Conservation (phyloP, 2,113 vertebrate species). For the Balaeniceps rex region DNA sequence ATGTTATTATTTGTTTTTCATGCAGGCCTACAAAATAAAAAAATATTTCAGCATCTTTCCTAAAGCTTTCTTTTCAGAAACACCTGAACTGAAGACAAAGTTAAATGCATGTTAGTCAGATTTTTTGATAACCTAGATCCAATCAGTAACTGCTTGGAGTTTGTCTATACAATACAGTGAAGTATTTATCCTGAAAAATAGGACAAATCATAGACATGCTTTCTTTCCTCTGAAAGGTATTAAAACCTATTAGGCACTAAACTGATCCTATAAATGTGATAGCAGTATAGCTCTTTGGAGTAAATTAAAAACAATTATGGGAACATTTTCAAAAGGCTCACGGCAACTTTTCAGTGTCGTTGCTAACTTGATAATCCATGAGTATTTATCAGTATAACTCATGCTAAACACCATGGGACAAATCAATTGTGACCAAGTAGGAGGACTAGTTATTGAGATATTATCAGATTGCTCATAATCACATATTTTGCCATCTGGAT, state of each 20-base stretch:
- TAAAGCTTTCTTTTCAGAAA: background rate
- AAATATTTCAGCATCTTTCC: background rate
- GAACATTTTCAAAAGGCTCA: background rate
- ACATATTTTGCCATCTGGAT: background rate
- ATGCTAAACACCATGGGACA: background rate
- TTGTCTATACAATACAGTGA: background rate
- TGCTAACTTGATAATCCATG: background rate
- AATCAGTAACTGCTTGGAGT: background rate
- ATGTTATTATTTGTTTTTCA: background rate
- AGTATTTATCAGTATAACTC: background rate
- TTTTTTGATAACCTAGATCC: background rate
- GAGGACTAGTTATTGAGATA: background rate
- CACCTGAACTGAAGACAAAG: background rate
- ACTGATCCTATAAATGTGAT: background rate
- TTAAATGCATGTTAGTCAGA: background rate
- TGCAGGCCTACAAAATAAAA: background rate
- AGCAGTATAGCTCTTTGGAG: background rate
- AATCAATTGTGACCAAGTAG: background rate
- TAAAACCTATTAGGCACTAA: background rate
- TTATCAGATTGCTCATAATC: background rate
- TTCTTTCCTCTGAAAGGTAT: background rate
- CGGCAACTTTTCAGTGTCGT: background rate
- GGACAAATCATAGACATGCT: background rate
- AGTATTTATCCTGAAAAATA: background rate
- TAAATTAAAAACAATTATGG: background rate